Base-by-base conservation (phyloP, 2,888 invertebrate genomes). In the Drosophila lutescens region DNA sequence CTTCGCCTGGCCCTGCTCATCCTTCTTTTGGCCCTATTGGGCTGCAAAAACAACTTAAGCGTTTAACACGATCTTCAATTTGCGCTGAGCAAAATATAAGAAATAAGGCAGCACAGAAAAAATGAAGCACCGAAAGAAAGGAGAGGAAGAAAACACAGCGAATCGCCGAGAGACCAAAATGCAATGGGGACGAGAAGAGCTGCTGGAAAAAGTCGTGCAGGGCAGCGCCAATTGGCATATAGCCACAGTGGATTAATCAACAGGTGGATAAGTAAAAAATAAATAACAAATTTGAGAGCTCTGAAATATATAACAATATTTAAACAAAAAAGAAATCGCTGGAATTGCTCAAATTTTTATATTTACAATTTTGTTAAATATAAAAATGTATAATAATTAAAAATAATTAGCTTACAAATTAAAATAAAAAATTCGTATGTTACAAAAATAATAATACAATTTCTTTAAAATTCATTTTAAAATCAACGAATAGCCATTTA, bases 11-110 rank as follows among this genome's bases (percentile, higher is more conserved):
- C 26, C 26, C 26, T 26, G 26, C 26, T 26, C 26, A 26, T 60
- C 43, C 46, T 55, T 12, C 41, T n/a, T 34, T 44, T 43, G 17
- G 10, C 51, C 26, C 68, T 49, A 41, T 56, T 54, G 44, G 71
- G 57, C 58, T 49, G 61, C 67, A 72, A 77, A 76, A 74, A 65
- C 76, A 83, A 82, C 83, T 84, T 84, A 73, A 85, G 88, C 85
- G 88, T 83, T 89, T 89, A 85, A 85, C 85, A 85, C 85, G 85
- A 85, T 89, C 85, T 89, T 88, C 85, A 85, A 89, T 85, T 85
- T 85, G 85, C 88, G 80, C 80, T 34, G 46, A 66, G 43, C 74
- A 70, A 66, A 79, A 55, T 59, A 44, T 74, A 44, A 50, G 75
- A 59, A 55, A 60, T 56, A 46, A 63, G 53, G 43, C 80, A 74